phyloP scores from a whole-genome alignment of 2,797 vertebrate species.

The Zalophus californianus region DNA sequence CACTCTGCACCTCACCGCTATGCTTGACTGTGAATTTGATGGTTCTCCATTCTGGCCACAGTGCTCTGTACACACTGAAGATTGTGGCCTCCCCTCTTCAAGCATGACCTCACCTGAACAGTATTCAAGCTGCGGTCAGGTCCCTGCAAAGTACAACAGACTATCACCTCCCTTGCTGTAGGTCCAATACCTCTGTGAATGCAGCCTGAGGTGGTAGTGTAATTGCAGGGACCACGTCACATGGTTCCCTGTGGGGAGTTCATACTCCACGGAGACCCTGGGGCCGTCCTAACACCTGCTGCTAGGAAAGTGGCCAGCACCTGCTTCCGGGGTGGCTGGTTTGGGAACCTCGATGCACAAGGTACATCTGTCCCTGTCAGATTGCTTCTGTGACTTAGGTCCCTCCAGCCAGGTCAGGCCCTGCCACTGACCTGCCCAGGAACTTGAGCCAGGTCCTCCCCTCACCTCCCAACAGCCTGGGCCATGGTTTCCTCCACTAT shows the following conservation, averaged over 20 bases:
- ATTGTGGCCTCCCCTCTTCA: not conserved
- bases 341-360: not conserved
- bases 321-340: not conserved
- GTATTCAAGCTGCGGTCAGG: not conserved
- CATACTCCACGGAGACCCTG: not conserved
- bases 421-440: accelerated
- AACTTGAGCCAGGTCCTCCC: not conserved
- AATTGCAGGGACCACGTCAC: not conserved
- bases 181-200: not conserved
- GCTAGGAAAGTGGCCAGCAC: not conserved
- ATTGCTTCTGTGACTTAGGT: accelerated
- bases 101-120: not conserved
- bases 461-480: accelerated
- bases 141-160: not conserved
- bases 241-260: not conserved
- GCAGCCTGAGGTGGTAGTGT: not conserved
- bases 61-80: not conserved
- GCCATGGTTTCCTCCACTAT: accelerated
- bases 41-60: not conserved
- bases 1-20: accelerated
- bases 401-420: not conserved
- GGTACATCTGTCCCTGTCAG: accelerated
- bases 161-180: not conserved
- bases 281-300: not conserved
- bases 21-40: accelerated